A percentile compares a stretch with the other conserved stretches of the same genome.
Conservation (phyloP, 2,113 vertebrate species). For the Salvator merianae region DNA sequence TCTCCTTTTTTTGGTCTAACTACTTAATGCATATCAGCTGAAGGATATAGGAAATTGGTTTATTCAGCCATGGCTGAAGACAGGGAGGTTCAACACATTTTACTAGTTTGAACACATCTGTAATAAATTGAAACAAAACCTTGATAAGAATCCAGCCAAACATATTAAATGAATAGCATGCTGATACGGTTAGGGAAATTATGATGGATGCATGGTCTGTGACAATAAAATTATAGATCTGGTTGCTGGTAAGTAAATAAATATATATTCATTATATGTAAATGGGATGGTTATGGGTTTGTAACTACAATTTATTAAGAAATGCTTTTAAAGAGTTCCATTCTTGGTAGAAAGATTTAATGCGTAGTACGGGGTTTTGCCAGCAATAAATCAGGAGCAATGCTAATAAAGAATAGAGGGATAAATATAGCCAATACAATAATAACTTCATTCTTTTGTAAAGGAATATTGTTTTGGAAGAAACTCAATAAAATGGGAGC, state of each 20-base stretch:
- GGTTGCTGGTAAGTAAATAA: slow-evolving; percentile 20
- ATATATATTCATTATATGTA: slow-evolving; percentile 47
- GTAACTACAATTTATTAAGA: slow-evolving; percentile 48
- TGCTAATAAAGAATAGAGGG: slow-evolving; percentile 37
- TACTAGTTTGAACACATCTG: slow-evolving; percentile 50
- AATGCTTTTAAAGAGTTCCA: slow-evolving; percentile 38
- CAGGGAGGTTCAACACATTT: slow-evolving; percentile 43
- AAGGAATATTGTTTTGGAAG: slow-evolving; percentile 46
- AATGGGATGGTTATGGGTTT: slow-evolving; percentile 49
- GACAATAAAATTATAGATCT: neutral
- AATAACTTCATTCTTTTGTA: slow-evolving; percentile 23
- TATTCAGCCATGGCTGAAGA: slow-evolving; percentile 12
- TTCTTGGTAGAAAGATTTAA: slow-evolving; percentile 40
- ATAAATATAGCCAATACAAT: slow-evolving; percentile 40
- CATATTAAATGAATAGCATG: slow-evolving; percentile 44
- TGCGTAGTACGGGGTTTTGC: slow-evolving; percentile 37
- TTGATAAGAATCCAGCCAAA: slow-evolving; percentile 51
- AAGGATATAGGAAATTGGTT: slow-evolving; percentile 32
- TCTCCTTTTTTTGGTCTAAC: neutral
- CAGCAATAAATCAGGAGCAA: slow-evolving; percentile 42
- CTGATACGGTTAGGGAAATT: slow-evolving; percentile 13
- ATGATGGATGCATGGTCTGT: neutral
- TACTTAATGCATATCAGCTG: slow-evolving; percentile 10
- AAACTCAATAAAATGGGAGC: slow-evolving; percentile 5
- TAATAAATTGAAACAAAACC: slow-evolving; percentile 41